Evolutionary conservation across 2,113 vertebrate species (phyloP).

Genomic region (Hystrix cristata): DNA sequence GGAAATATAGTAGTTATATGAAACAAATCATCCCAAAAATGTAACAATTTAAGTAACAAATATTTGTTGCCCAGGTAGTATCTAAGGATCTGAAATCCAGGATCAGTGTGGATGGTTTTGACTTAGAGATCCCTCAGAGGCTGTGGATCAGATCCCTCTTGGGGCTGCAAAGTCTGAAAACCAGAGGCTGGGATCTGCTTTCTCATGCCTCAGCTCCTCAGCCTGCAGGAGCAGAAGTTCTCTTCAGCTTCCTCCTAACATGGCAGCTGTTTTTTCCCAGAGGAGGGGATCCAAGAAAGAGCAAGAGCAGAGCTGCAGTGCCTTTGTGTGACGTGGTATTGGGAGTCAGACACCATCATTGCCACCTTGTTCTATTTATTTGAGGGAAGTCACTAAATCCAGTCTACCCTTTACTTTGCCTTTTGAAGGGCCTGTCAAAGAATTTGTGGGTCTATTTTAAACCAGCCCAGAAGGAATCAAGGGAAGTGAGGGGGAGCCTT

Average conservation of each 20-base stretch:
- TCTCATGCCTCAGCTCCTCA: neutral
- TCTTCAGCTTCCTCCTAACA: neutral
- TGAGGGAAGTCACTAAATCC: neutral
- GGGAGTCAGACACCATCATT: neutral
- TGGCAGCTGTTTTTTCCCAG: neutral
- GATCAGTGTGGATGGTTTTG: neutral
- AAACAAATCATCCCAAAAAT: neutral
- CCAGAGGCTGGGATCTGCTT: neutral
- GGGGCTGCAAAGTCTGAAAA: neutral
- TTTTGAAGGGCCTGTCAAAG: neutral
- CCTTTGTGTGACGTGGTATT: neutral
- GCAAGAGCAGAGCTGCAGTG: neutral
- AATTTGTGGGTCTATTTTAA: slow-evolving; percentile 14
- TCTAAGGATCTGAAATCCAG: slow-evolving; percentile 1
- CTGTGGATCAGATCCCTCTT: neutral
- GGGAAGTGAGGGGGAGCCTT: neutral
- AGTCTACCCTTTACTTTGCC: neutral
- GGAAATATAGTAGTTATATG: neutral
- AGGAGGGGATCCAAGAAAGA: neutral
- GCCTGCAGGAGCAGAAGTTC: neutral
- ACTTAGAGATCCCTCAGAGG: neutral
- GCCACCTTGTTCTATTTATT: neutral
- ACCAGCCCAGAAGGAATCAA: neutral
- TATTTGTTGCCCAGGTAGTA: slow-evolving; percentile 7
- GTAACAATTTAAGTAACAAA: neutral